Evolutionary conservation across 2,888 invertebrate genomes (phyloP).

Genomic region (Leucania comma): DNA sequence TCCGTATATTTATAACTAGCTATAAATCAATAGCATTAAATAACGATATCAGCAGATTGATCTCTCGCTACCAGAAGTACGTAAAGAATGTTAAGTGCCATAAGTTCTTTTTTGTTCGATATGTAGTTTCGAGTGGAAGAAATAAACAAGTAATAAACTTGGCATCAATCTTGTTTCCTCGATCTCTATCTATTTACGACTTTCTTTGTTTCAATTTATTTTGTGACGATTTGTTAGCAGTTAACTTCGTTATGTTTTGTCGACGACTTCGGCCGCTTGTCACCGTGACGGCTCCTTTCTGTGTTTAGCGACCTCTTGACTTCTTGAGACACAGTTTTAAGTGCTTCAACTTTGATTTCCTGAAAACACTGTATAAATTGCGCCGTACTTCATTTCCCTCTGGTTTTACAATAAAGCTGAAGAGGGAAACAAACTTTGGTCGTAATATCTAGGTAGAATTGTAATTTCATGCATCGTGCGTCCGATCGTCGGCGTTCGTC

Average conservation of each 20-base stretch:
- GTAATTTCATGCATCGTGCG: slow-evolving; percentile 50
- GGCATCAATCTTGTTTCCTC: slow-evolving; percentile 44
- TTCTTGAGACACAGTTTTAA: slow-evolving; percentile 42
- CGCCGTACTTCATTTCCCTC: slow-evolving; percentile 30
- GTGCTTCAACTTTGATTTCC: slow-evolving; percentile 55
- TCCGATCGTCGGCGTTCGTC: slow-evolving; percentile 18
- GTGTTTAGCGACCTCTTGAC: slow-evolving; percentile 45
- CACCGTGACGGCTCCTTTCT: slow-evolving; percentile 58
- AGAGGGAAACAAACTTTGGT: slow-evolving; percentile 3
- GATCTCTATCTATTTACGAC: slow-evolving; percentile 53
- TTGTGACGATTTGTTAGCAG: slow-evolving; percentile 71
- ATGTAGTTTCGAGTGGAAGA: slow-evolving; percentile 43
- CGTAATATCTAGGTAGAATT: slow-evolving; percentile 23
- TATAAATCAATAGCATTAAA: neutral
- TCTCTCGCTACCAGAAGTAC: neutral
- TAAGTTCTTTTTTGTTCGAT: slow-evolving; percentile 34
- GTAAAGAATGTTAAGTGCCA: slow-evolving; percentile 6
- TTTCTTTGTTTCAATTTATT: slow-evolving; percentile 65
- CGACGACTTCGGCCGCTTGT: slow-evolving; percentile 62
- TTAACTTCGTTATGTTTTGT: slow-evolving; percentile 64
- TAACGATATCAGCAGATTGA: neutral
- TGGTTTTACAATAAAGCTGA: slow-evolving; percentile 28
- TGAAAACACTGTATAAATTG: slow-evolving; percentile 30
- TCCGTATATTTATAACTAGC: neutral
- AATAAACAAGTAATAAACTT: slow-evolving; percentile 50